Percentiles rank a stretch among this genome's conserved stretches.
Conservation (phyloP, 2,888 invertebrate species). For the Aleiodes alternator region DNA sequence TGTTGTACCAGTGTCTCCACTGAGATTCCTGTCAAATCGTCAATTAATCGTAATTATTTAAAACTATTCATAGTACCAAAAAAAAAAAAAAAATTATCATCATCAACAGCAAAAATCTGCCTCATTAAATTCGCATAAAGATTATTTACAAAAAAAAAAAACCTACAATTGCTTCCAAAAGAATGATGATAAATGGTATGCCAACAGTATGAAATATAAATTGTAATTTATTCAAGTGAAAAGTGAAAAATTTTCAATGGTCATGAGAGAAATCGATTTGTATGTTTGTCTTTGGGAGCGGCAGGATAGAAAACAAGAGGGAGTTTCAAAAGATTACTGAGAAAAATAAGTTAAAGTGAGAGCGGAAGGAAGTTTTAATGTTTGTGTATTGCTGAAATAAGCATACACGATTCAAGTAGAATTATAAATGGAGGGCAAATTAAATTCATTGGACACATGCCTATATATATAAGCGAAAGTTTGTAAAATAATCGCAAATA, state of each 20-base stretch:
- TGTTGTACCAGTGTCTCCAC: conserved; percentile 43
- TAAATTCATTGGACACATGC: conserved; percentile 4
- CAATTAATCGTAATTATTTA: background rate
- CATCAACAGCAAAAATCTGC: too few relatives aligned
- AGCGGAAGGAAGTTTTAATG: conserved; percentile 26
- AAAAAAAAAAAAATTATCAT: too few relatives aligned
- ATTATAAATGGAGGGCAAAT: background rate
- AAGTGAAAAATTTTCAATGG: conserved; percentile 9
- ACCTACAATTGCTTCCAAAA: too few relatives aligned
- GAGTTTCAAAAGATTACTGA: conserved; percentile 9
- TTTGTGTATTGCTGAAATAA: background rate
- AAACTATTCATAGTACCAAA: background rate
- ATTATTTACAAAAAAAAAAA: too few relatives aligned
- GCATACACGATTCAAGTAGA: background rate
- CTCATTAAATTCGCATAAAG: too few relatives aligned
- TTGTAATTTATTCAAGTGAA: conserved; percentile 15
- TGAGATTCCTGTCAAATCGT: conserved; percentile 33
- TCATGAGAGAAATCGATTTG: conserved; percentile 32
- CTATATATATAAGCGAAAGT: conserved; percentile 9
- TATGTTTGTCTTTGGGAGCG: conserved; percentile 9
- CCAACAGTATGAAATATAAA: too few relatives aligned
- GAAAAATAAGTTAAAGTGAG: background rate
- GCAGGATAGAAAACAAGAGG: background rate
- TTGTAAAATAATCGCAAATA: background rate
- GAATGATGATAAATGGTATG: too few relatives aligned